Conservation (phyloP, 2,797 vertebrate species). For the Cossypha heuglini region DNA sequence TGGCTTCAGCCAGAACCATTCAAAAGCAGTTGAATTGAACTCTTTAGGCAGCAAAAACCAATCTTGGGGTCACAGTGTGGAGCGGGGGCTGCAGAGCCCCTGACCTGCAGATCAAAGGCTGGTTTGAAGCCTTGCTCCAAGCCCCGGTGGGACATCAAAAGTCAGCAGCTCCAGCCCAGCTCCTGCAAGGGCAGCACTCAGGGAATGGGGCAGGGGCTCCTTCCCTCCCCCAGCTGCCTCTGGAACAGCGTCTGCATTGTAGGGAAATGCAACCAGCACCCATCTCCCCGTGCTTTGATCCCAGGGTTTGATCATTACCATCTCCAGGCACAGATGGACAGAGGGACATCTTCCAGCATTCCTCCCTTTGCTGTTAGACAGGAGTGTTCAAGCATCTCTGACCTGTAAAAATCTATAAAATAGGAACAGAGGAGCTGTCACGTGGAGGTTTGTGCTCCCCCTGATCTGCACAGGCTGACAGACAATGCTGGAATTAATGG, state of each 20-base stretch:
- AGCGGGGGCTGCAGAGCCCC: background rate
- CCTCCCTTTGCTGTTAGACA: background rate
- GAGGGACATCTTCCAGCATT: background rate
- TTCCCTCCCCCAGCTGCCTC: background rate
- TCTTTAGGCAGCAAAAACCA: background rate
- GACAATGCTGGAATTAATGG: background rate
- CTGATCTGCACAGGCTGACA: background rate
- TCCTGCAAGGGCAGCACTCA: background rate
- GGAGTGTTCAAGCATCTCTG: background rate
- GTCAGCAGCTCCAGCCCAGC: background rate
- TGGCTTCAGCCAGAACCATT: background rate
- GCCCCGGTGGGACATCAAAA: background rate
- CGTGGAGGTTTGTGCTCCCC: background rate
- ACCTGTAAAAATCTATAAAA: background rate
- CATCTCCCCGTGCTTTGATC: background rate
- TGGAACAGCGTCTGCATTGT: background rate
- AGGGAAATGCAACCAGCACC: background rate
- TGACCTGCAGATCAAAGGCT: constrained; percentile 28
- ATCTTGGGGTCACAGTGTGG: background rate
- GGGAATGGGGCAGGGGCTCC: background rate
- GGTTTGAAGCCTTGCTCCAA: background rate
- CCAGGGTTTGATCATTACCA: background rate
- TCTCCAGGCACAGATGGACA: background rate
- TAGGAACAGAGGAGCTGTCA: background rate
- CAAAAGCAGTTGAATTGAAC: constrained; percentile 32